phyloP scores from a whole-genome alignment of 2,797 vertebrate species.

The Hippopotamyrus pictus region DNA sequence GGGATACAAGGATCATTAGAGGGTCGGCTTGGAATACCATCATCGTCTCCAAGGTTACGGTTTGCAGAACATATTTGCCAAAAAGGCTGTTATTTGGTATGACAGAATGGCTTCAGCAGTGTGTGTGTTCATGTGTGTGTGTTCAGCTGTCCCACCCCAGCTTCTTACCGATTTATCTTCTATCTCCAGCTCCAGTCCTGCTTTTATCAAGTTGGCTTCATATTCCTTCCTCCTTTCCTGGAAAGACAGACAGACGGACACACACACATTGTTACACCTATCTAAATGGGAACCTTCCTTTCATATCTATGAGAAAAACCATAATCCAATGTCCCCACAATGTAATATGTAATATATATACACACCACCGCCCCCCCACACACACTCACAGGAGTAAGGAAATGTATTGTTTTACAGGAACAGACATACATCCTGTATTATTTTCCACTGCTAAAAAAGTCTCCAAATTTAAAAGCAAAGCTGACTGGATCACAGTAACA shows the following conservation, averaged over 20 bases:
- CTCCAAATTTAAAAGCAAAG: background rate
- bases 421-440: background rate
- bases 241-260: background rate
- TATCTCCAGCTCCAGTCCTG: slow-evolving; percentile 80
- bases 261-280: background rate
- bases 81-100: background rate
- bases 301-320: background rate
- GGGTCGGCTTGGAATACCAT: background rate
- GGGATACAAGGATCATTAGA: background rate
- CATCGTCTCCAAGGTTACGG: background rate
- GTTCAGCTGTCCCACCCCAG: background rate
- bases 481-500: background rate
- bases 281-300: background rate
- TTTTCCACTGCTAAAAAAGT: background rate
- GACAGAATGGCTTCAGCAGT: background rate
- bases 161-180: slow-evolving; percentile 80
- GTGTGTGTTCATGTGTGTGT: slow-evolving; percentile 6
- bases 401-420: background rate
- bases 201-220: slow-evolving; percentile 77
- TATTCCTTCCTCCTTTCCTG: slow-evolving; percentile 88
- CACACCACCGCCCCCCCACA: background rate
- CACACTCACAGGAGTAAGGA: background rate
- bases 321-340: background rate
- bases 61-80: background rate
- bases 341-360: background rate